These are phyloP conservation scores for Aphrophora alni DNA, from an alignment of 2,888 invertebrate species.

Conservation along the genomic window DNA sequence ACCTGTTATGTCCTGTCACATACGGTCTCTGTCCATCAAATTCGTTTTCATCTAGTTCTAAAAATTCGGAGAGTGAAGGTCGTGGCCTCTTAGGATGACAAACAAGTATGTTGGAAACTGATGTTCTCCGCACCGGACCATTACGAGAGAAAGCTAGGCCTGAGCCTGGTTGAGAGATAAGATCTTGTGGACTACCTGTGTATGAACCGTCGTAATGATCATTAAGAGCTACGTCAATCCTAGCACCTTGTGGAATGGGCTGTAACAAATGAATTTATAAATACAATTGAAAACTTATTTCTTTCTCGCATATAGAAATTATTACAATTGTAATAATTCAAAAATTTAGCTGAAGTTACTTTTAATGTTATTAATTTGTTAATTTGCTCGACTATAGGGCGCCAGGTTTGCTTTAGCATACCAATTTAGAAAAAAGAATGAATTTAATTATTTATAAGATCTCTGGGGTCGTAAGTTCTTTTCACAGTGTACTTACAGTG, in stretches of 20 bases:
- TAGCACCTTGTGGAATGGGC: constrained; percentile 79
- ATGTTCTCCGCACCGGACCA: constrained; percentile 75
- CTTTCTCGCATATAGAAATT: no score
- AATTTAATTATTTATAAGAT: no score
- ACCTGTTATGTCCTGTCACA: constrained; percentile 89
- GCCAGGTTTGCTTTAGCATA: no score
- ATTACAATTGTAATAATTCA: no score
- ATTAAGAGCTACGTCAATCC: constrained; percentile 94
- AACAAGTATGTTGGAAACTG: constrained; percentile 79
- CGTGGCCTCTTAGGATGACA: constrained; percentile 72
- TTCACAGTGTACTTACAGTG: no score
- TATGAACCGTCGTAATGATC: constrained; percentile 95
- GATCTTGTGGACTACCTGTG: constrained; percentile 89
- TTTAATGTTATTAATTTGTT: no score
- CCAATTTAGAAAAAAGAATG: no score
- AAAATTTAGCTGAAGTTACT: no score
- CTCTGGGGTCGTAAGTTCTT: no score
- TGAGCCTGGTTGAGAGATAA: constrained; percentile 72
- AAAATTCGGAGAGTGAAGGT: constrained; percentile 83
- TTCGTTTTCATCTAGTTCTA: constrained; percentile 86
- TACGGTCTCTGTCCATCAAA: constrained; percentile 86
- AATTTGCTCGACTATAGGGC: no score
- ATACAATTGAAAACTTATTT: no score
- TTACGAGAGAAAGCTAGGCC: constrained; percentile 74
- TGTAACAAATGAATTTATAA: constrained; percentile 54